phyloP scores from a whole-genome alignment of 2,113 vertebrate species.

The Phalacrocorax brasilianus region DNA sequence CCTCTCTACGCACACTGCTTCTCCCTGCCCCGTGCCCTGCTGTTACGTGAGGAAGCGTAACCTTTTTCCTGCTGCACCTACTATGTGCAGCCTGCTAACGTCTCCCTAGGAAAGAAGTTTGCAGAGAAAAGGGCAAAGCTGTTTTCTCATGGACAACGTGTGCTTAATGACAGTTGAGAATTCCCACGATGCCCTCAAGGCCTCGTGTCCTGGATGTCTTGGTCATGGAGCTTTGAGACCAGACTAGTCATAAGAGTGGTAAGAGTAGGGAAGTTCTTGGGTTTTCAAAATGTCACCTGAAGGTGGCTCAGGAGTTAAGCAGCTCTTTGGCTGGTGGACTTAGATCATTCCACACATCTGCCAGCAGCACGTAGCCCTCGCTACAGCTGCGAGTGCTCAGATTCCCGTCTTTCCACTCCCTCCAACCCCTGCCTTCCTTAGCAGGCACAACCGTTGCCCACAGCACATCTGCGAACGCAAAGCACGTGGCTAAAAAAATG shows the following conservation, averaged over 20 bases:
- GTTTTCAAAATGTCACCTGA: not conserved
- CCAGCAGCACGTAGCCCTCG: not conserved
- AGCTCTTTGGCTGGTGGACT: not conserved
- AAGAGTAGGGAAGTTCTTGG: not conserved
- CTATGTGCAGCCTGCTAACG: not conserved
- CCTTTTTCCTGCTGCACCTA: not conserved
- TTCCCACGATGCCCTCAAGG: not conserved
- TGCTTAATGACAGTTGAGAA: not conserved
- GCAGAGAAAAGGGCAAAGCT: not conserved
- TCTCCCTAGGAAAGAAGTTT: not conserved
- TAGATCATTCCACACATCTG: not conserved
- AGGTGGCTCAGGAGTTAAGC: not conserved
- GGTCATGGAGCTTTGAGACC: not conserved
- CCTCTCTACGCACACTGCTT: not conserved
- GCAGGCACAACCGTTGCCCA: not conserved
- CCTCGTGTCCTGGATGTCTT: not conserved
- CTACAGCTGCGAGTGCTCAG: not conserved
- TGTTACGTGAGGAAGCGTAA: not conserved
- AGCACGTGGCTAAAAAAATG: not conserved
- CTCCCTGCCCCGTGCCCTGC: rapidly evolving
- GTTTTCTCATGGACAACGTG: not conserved
- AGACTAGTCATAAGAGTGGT: not conserved
- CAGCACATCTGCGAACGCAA: not conserved
- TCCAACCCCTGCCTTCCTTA: not conserved
- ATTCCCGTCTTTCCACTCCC: not conserved